phyloP scores from a whole-genome alignment of 2,797 vertebrate species.

The Eospalax fontanierii region DNA sequence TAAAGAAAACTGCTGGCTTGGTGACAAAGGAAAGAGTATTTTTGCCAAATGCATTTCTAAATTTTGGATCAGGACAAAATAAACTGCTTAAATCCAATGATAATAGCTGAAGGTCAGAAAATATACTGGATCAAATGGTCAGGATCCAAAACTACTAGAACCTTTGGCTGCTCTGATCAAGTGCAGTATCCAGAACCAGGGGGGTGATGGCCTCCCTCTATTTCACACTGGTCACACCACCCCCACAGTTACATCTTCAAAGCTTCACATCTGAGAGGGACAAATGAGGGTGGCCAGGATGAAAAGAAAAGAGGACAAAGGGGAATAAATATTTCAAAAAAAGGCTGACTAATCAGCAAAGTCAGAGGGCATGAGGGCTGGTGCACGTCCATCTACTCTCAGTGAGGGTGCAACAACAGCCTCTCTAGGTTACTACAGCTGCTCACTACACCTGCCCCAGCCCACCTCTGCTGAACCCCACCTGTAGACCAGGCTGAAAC shows the following conservation, averaged over 20 bases:
- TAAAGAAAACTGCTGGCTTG: not conserved
- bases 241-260: not conserved
- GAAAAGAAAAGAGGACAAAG: not conserved
- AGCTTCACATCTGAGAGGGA: not conserved
- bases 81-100: not conserved
- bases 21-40: not conserved
- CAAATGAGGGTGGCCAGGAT: not conserved
- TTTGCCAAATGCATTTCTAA: not conserved
- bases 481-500: not conserved
- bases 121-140: not conserved
- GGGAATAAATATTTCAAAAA: not conserved
- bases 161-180: not conserved
- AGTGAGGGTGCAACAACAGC: not conserved
- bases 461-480: not conserved
- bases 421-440: not conserved
- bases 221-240: too few species aligned
- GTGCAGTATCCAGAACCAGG: not conserved
- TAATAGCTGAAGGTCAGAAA: slow-evolving; percentile 43
- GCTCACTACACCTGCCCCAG: not conserved
- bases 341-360: not conserved
- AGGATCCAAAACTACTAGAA: not conserved
- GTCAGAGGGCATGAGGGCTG: not conserved
- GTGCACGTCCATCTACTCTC: not conserved
- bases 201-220: not conserved
- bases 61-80: not conserved